These are phyloP conservation scores for Hemaris fuciformis DNA, from an alignment of 2,888 invertebrate genomes.

Conservation along the genomic window DNA sequence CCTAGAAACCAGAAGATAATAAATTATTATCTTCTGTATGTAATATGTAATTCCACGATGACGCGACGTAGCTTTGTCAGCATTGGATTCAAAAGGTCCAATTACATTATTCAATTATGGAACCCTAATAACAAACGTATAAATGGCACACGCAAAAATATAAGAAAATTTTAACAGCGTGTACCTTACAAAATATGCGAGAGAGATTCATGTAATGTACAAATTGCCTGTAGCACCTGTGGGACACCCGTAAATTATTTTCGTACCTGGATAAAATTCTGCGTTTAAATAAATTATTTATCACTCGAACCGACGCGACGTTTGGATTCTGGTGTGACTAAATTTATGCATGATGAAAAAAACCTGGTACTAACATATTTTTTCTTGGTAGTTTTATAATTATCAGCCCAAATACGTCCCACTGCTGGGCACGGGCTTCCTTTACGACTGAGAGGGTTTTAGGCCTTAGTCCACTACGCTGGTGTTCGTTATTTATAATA, in stretches of 20 bases:
- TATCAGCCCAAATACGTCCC: too few relatives aligned
- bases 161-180: background rate
- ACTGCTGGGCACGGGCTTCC: too few relatives aligned
- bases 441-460: too few relatives aligned
- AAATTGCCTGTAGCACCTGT: slow-evolving; percentile 27
- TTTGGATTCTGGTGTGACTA: background rate
- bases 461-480: too few relatives aligned
- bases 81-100: too few relatives aligned
- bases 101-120: too few relatives aligned
- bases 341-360: background rate
- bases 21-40: too few relatives aligned
- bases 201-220: slow-evolving; percentile 22
- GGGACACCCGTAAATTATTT: slow-evolving; percentile 31
- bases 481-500: too few relatives aligned
- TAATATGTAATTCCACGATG: too few relatives aligned
- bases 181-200: slow-evolving; percentile 27
- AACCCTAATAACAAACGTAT: background rate
- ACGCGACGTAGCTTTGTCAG: too few relatives aligned
- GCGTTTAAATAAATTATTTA: slow-evolving; percentile 20
- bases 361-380: background rate
- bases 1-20: too few relatives aligned
- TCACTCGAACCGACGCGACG: background rate
- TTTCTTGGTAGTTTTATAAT: background rate
- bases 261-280: slow-evolving; percentile 29
- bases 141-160: background rate